phyloP scores from a whole-genome alignment of 2,113 vertebrate species.

The Xenopus tropicalis region UCB_Xtro_10.0 CM004443.2:106199001-106199500 shows the following conservation, averaged over 20 bases:
- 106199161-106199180: conserved; percentile 42
- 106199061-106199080: background rate
- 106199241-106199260: conserved; percentile 46
- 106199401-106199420: too few relatives aligned
- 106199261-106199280: conserved; percentile 45
- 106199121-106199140: conserved; percentile 23
- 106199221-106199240: conserved; percentile 41
- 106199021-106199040: too few relatives aligned
- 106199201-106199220: conserved; percentile 42
- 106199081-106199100: background rate
- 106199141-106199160: conserved; percentile 39
- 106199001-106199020: too few relatives aligned
- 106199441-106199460: too few relatives aligned
- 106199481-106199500: too few relatives aligned
- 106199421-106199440: too few relatives aligned
- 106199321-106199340: background rate
- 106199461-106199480: too few relatives aligned
- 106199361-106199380: background rate
- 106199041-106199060: background rate
- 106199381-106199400: too few relatives aligned
- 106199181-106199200: conserved; percentile 42
- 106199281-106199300: conserved; percentile 42
- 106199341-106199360: background rate
- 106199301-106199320: conserved; percentile 20
- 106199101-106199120: conserved; percentile 9